These are phyloP conservation scores for Pao palembangensis DNA, from an alignment of 2,113 vertebrate species.

Conservation along the genomic window DNA sequence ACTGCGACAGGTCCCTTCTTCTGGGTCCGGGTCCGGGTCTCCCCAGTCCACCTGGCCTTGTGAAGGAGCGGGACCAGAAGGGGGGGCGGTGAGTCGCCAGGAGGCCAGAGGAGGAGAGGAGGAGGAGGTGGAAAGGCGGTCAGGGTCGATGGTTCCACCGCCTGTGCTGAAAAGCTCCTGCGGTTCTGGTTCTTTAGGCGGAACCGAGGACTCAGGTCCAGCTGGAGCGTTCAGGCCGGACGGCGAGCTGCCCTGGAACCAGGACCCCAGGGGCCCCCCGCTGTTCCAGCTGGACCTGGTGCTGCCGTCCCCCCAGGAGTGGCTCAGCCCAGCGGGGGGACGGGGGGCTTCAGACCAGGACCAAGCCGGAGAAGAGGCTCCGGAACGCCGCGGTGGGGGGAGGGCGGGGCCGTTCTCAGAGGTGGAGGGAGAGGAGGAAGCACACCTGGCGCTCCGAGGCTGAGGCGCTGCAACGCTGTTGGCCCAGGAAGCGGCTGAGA, in stretches of 20 bases:
- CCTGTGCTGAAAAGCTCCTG: conserved; percentile 60
- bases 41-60: conserved; percentile 30
- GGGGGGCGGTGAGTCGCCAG: conserved; percentile 7
- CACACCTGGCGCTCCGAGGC: conserved; percentile 47
- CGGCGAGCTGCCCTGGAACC: conserved; percentile 46
- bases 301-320: conserved; percentile 51
- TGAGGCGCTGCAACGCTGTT: conserved; percentile 58
- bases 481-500: conserved; percentile 62
- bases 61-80: conserved; percentile 14
- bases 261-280: too few relatives aligned
- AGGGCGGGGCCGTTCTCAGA: conserved; percentile 16
- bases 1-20: conserved; percentile 56
- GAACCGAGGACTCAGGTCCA: too few relatives aligned
- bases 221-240: conserved; percentile 50
- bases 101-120: conserved; percentile 8
- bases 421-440: conserved; percentile 30
- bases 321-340: conserved; percentile 6
- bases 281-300: conserved; percentile 23
- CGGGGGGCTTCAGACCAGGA: conserved; percentile 18
- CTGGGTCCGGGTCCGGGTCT: conserved; percentile 19
- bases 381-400: conserved; percentile 14
- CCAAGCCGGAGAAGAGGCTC: conserved; percentile 28
- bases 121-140: neutral
- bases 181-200: conserved; percentile 68
- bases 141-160: too few relatives aligned